Evolutionary conservation across 1,140 invertebrate species (phyloP).

Genomic region (Zaprionus ghesquierei): DNA sequence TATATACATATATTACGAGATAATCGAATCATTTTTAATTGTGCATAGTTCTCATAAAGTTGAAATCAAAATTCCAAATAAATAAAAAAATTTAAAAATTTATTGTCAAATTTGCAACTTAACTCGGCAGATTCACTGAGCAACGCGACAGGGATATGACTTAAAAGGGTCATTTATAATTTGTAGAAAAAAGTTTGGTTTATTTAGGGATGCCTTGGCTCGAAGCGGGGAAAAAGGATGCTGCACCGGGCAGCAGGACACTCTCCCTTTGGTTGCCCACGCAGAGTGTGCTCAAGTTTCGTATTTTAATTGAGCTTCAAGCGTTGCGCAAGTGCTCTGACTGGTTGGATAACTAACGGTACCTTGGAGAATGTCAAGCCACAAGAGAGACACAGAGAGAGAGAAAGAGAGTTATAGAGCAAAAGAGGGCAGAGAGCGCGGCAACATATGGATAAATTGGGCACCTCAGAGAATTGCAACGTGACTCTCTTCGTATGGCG

Average conservation of each 20-base stretch:
- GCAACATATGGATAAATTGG: constrained; percentile 52
- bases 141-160: constrained; percentile 15
- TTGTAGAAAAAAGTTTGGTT: constrained; percentile 14
- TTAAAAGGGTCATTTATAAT: constrained; percentile 21
- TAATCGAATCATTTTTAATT: constrained; percentile 3
- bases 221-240: not conserved
- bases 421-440: not conserved
- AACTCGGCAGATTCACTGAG: not conserved
- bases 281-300: constrained; percentile 47
- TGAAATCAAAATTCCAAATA: not conserved
- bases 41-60: constrained; percentile 1
- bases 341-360: constrained; percentile 35
- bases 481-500: constrained; percentile 55
- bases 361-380: constrained; percentile 31
- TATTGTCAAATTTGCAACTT: not conserved
- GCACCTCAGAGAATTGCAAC: constrained; percentile 55
- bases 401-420: not conserved
- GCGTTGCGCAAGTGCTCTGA: constrained; percentile 67
- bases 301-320: constrained; percentile 34
- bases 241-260: not conserved
- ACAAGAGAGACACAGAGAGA: not conserved
- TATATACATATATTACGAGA: not conserved
- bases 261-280: constrained; percentile 36
- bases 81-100: constrained; percentile 16
- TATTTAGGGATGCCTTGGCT: too few species aligned